Evolutionary conservation across 2,113 vertebrate species (phyloP), one percentile per base, ranked within the genome.

Genomic region (Dicerorhinus sumatrensis): DNA sequence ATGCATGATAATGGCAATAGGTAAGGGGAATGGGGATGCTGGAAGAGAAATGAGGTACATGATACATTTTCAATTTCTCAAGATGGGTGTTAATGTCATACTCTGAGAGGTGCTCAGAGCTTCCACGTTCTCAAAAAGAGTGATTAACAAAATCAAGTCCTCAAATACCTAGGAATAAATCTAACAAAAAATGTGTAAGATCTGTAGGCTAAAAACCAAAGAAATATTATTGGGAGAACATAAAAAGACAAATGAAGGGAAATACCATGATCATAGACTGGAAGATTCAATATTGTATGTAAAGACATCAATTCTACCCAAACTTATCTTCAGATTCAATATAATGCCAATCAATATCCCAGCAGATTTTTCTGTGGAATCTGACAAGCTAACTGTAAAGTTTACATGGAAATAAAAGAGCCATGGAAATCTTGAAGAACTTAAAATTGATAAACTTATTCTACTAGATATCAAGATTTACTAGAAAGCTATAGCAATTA

Each of bases 31-130:
- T 10, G 42, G 11, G 12, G 23, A 56, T 70, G n/a, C 23, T 70
- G 23, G 39, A 69, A 77, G 80, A 80, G 63, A 95, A 95, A 70
- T 80, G 29, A 69, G 10, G 42, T n/a, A 72, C 10, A 63, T 63
- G 29, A 86, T n/a, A 27, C 31, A 91, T 54, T 86, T 86, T 69
- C 27, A 86, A 39, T 79, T 95, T 91, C n/a, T 95, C 54, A 80
- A 72, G 42, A 62, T 79, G 51, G 58, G 10, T 72, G 4, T 70
- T 39, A 91, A 62, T 8, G 20, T 51, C 51, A 80, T 31, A 70
- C 23, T n/a, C 51, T 79, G 72, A 51, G 36, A 82, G 46, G n/a
- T 17, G 23, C 42, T 87, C 82, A 63, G 11, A 80, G n/a, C 81
- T 73, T 80, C 94, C 21, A 90, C 48, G 60, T 67, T 65, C 48